A percentile compares a stretch with the other conserved stretches of the same genome.
Conservation (phyloP, 2,888 invertebrate genomes). For the Papilio gigon region DNA sequence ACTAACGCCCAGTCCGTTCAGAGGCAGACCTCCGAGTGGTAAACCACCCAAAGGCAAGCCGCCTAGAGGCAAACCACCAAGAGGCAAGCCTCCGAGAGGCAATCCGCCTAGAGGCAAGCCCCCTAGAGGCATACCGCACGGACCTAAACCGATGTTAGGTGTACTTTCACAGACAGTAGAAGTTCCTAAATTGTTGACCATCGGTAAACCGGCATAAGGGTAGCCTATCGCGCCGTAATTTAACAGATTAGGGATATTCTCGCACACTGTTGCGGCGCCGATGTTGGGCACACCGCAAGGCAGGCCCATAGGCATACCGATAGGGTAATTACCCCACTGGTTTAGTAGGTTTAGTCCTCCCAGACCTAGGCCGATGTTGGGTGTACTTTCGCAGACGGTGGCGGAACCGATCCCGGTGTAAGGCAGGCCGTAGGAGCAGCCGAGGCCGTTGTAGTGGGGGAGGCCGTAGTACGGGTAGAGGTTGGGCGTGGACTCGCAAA, state of each 20-base stretch:
- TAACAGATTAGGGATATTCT: constrained; percentile 39
- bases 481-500: constrained; percentile 46
- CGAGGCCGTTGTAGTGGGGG: constrained; percentile 38
- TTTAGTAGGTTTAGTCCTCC: constrained; percentile 21
- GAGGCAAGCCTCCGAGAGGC: constrained; percentile 19
- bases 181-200: constrained; percentile 35
- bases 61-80: constrained; percentile 18
- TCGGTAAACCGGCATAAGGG: constrained; percentile 40
- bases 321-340: neutral
- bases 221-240: constrained; percentile 7
- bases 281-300: neutral
- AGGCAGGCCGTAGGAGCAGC: constrained; percentile 34
- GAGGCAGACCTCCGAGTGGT: constrained; percentile 20
- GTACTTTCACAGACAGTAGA: constrained; percentile 45
- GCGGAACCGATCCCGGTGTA: constrained; percentile 27
- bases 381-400: constrained; percentile 41
- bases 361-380: constrained; percentile 28
- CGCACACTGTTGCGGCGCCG: constrained; percentile 41
- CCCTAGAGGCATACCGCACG: constrained; percentile 22
- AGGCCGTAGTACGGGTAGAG: constrained; percentile 24
- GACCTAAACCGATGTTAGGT: constrained; percentile 37
- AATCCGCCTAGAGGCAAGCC: constrained; percentile 14
- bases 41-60: constrained; percentile 25
- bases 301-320: constrained; percentile 20
- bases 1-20: constrained; percentile 15